These are phyloP conservation scores for Drosophila putrida DNA, from an alignment of 2,888 invertebrate species.

Conservation along the genomic window DNA sequence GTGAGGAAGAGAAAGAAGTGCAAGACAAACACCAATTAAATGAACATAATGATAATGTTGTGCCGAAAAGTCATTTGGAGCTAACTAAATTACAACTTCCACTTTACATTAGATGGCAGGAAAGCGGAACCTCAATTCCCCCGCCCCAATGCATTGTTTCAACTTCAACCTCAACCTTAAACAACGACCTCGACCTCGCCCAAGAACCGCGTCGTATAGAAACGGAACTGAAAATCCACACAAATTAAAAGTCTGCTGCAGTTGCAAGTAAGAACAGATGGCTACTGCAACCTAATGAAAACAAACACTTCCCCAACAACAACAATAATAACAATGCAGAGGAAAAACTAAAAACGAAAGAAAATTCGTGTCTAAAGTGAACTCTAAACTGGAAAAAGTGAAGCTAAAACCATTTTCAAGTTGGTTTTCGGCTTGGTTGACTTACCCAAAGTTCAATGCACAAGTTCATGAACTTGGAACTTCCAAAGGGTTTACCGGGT, in stretches of 20 bases:
- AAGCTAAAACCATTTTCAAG: slow-evolving; percentile 59
- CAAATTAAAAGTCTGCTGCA: slow-evolving; percentile 74
- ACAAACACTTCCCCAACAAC: slow-evolving; percentile 59
- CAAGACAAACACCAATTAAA: slow-evolving; percentile 80
- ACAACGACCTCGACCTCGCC: slow-evolving; percentile 51
- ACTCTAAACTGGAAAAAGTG: slow-evolving; percentile 30
- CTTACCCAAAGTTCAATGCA: slow-evolving; percentile 75
- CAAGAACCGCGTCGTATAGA: slow-evolving; percentile 42
- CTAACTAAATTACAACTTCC: slow-evolving; percentile 78
- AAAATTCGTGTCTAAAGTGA: slow-evolving; percentile 59
- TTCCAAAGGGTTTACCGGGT: slow-evolving; percentile 62
- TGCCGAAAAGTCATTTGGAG: slow-evolving; percentile 78
- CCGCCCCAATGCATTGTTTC: not conserved
- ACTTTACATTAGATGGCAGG: slow-evolving; percentile 74
- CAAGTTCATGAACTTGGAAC: slow-evolving; percentile 81
- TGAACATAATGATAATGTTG: slow-evolving; percentile 81
- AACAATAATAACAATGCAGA: slow-evolving; percentile 29
- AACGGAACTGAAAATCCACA: slow-evolving; percentile 72
- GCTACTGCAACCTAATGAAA: slow-evolving; percentile 75
- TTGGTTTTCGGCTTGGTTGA: slow-evolving; percentile 66
- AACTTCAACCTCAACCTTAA: slow-evolving; percentile 19
- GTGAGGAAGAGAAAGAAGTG: slow-evolving; percentile 19
- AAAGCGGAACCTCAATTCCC: slow-evolving; percentile 63
- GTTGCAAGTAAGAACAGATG: slow-evolving; percentile 66
- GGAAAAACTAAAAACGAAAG: slow-evolving; percentile 21